Evolutionary conservation across 2,113 vertebrate genomes (phyloP).

Genomic region (Psilopsiagon aurifrons): DNA sequence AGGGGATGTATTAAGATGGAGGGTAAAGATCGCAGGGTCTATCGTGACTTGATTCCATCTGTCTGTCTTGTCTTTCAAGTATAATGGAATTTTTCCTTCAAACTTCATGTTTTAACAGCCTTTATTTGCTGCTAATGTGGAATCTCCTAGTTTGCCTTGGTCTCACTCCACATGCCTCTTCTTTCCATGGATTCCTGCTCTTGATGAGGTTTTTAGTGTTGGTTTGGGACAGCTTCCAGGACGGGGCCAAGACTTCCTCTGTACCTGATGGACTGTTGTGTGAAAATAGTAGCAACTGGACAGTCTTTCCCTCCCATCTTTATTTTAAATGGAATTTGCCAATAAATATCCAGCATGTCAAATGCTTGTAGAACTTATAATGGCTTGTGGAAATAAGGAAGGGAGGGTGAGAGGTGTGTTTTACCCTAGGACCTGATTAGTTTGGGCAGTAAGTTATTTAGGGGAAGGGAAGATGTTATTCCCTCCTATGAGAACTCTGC

Average conservation of each 20-base stretch:
- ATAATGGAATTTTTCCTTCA: not conserved
- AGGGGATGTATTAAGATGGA: not conserved
- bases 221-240: not conserved
- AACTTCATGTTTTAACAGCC: not conserved
- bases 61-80: not conserved
- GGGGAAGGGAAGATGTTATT: not conserved
- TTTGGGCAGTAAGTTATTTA: not conserved
- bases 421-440: not conserved
- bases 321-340: not conserved
- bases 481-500: not conserved
- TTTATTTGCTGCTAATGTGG: not conserved
- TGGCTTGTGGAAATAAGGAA: not conserved
- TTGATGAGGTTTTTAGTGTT: not conserved
- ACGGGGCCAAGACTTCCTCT: not conserved
- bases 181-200: not conserved
- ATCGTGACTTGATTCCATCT: not conserved
- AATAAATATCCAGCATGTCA: not conserved
- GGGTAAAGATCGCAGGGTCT: not conserved
- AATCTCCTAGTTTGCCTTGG: not conserved
- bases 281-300: not conserved
- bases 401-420: not conserved
- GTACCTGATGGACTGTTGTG: not conserved
- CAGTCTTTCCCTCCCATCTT: not conserved
- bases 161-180: not conserved
- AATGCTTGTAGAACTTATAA: not conserved